A percentile compares a stretch with the other conserved stretches of the same genome.
These are phyloP conservation scores for Anagyrus pseudococci DNA, from an alignment of 2,888 invertebrate genomes.

Conservation along the genomic window DNA sequence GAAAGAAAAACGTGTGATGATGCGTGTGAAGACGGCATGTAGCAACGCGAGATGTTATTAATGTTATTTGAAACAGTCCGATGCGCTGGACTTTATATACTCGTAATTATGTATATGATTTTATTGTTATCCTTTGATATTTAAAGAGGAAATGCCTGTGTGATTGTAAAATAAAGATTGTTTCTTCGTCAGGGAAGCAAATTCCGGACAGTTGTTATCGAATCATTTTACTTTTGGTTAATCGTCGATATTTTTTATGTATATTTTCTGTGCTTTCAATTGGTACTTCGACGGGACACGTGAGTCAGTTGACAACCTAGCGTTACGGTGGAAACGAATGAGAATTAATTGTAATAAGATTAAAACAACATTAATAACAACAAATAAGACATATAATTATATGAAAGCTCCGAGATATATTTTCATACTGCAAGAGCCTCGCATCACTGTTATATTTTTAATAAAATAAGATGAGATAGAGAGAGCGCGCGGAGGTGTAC, in stretches of 20 bases:
- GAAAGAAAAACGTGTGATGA: background rate
- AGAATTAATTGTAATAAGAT: slow-evolving; percentile 7
- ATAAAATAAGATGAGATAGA: slow-evolving; percentile 1
- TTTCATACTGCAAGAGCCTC: slow-evolving; percentile 36
- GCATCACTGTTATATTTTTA: slow-evolving; percentile 34
- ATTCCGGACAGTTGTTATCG: slow-evolving; percentile 22
- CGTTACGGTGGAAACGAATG: too few relatives aligned
- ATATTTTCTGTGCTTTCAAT: slow-evolving; percentile 18
- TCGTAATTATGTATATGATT: slow-evolving; percentile 10
- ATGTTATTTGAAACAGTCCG: slow-evolving; percentile 10
- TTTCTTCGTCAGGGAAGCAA: slow-evolving; percentile 25
- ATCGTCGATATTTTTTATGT: slow-evolving; percentile 22
- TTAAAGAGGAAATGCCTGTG: slow-evolving; percentile 22
- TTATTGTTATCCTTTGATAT: slow-evolving; percentile 30
- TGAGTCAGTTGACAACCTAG: too few relatives aligned
- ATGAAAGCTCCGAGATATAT: slow-evolving; percentile 14
- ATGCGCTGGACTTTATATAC: slow-evolving; percentile 8
- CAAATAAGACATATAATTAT: background rate
- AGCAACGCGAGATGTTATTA: background rate
- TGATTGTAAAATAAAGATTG: slow-evolving; percentile 16
- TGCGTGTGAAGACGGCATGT: background rate
- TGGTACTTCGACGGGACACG: too few relatives aligned
- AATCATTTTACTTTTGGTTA: slow-evolving; percentile 23
- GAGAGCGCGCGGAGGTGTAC: slow-evolving; percentile 3
- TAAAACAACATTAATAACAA: slow-evolving; percentile 1